Base-by-base conservation (phyloP, 2,888 invertebrate species). In the Bugulina stolonifera region DNA sequence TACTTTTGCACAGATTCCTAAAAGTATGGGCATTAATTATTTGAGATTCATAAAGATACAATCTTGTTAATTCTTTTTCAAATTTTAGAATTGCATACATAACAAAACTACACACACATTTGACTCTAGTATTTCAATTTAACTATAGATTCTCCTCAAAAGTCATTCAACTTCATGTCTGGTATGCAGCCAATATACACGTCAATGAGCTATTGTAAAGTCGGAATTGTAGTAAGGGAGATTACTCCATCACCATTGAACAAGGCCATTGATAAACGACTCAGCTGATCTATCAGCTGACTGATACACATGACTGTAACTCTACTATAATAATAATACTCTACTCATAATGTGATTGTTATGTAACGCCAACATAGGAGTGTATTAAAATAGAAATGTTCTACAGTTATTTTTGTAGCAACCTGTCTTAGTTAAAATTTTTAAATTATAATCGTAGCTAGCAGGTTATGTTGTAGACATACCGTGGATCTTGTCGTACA, bases 231-330 rank as follows among this genome's bases (percentile, higher is more conserved):
- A 27, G 25, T n/a, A 5, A 57, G 57, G 23, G 57, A 57, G 57
- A 57, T 57, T 22, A 32, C 29, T 64, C 71, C 55, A 54, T 22
- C 27, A 54, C 52, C 71, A 55, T 54, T 55, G 52, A 25, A 34
- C 57, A 73, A 72, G 73, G 29, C 72, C 73, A 52, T 73, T 74
- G 35, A 73, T 35, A 70, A 71, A 54, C 71, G 54, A 58, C 74
- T 69, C 71, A 69, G 52, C 25, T 73, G 57, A 73, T 73, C n/a
- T 71, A 73, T 54, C 71, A 57, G 54, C 71, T 71, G 71, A 54
- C n/a, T 18, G 55, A 10, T 52, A 52, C 22, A 22, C 10, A 14
- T 52, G 22, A 14, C 52, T 14, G 22, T 22, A 52, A 52, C 10
- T 52, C 10, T 52, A 52, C 52, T n/a, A n/a, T n/a, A n/a, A n/a